Conservation (phyloP, 2,797 vertebrate species). For the Gastrophryne carolinensis region DNA sequence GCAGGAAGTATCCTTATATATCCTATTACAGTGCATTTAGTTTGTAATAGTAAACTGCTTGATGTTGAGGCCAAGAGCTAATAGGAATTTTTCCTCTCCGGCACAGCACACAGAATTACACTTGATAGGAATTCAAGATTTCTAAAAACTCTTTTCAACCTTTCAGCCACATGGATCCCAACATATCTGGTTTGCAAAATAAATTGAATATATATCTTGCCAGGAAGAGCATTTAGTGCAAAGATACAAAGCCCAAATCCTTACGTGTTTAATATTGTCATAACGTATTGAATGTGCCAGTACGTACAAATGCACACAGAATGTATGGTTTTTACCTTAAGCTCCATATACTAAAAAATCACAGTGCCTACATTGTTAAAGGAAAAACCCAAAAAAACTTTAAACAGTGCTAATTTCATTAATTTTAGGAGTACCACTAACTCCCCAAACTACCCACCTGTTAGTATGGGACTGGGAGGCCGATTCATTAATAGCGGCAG, state of each 20-base stretch:
- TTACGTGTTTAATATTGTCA: conserved; percentile 45
- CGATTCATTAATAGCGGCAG: too few species aligned
- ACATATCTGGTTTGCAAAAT: conserved; percentile 45
- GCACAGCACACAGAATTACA: conserved; percentile 48
- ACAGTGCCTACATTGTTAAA: neutral
- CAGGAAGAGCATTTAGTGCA: conserved; percentile 44
- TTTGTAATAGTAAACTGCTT: conserved; percentile 51
- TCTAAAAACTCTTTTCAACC: conserved; percentile 42
- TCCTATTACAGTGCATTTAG: conserved; percentile 49
- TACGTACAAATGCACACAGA: conserved; percentile 33
- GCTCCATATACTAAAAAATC: conserved; percentile 4
- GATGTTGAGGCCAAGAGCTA: conserved; percentile 48
- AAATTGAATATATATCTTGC: conserved; percentile 47
- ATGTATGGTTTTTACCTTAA: conserved; percentile 17
- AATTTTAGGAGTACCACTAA: too few species aligned
- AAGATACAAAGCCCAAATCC: conserved; percentile 44
- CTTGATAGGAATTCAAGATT: conserved; percentile 54
- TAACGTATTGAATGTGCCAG: conserved; percentile 32
- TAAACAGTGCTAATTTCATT: too few species aligned
- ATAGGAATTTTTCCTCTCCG: conserved; percentile 50
- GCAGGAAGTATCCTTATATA: conserved; percentile 47
- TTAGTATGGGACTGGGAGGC: too few species aligned
- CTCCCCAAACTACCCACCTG: too few species aligned
- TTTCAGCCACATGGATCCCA: conserved; percentile 50
- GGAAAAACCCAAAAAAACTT: neutral